Percentiles rank a stretch among this genome's conserved stretches.
These are phyloP conservation scores for Coenobita brevimanus DNA, from an alignment of 1,140 invertebrate species.

Conservation along the genomic window DNA sequence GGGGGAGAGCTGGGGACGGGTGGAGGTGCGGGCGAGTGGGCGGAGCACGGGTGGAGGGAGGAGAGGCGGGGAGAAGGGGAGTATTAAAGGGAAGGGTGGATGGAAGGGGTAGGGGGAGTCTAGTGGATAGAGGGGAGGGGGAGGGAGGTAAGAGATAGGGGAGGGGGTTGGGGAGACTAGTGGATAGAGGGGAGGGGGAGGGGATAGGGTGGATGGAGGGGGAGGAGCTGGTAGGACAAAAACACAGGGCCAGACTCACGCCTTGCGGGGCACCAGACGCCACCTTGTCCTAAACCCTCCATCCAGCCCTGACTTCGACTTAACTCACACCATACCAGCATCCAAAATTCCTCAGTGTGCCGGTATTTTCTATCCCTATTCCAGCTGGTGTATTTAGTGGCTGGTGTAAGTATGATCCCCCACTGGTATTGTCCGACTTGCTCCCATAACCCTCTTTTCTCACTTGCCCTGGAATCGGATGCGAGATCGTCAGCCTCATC, in stretches of 20 bases:
- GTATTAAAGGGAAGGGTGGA: neutral
- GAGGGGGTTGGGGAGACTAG: neutral
- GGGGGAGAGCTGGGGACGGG: neutral
- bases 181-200: neutral
- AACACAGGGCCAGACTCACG: slow-evolving; percentile 26
- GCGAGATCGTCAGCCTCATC: neutral
- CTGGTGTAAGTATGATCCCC: no score
- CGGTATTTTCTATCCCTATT: no score
- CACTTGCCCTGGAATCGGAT: neutral
- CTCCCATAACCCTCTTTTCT: no score
- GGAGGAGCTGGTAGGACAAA: slow-evolving; percentile 12
- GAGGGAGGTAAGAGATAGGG: neutral
- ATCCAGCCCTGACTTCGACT: neutral
- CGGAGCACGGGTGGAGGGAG: neutral
- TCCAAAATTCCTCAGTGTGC: neutral
- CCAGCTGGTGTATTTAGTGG: no score
- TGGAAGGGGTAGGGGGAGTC: neutral
- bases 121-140: neutral
- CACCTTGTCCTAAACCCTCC: neutral
- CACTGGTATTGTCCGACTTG: no score
- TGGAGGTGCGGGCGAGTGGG: neutral
- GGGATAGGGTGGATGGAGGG: neutral
- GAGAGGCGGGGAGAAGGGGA: neutral
- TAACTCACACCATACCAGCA: neutral
- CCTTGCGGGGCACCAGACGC: slow-evolving; percentile 46